These are phyloP conservation scores for Crotalus helleri DNA, from an alignment of 2,113 vertebrate genomes.

Conservation along the genomic window DNA sequence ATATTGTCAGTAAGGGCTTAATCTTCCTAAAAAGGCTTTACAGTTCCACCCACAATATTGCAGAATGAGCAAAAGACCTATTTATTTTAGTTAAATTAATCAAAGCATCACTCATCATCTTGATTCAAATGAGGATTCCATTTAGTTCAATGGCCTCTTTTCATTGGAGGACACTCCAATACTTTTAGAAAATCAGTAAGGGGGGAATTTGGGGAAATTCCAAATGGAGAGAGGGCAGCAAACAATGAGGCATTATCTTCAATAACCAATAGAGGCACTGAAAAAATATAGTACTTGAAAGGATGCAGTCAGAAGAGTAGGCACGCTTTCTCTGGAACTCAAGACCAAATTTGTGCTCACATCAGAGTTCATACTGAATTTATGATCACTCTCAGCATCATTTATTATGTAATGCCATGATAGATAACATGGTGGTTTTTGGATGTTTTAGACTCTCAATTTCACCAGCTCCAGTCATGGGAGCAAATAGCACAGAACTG, in stretches of 20 bases:
- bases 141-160: not conserved
- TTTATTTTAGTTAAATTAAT: not conserved
- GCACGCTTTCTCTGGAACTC: not conserved
- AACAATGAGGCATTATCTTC: not conserved
- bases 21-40: not conserved
- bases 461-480: not conserved
- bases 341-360: not conserved
- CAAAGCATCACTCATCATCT: not conserved
- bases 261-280: not conserved
- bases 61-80: not conserved
- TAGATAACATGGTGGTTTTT: not conserved
- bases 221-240: no score
- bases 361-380: not conserved
- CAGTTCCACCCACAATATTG: not conserved
- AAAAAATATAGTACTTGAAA: not conserved
- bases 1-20: not conserved
- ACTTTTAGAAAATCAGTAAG: not conserved
- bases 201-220: not conserved
- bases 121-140: not conserved
- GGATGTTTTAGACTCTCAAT: not conserved
- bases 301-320: not conserved
- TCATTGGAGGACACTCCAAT: not conserved
- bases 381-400: not conserved
- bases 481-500: not conserved
- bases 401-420: not conserved